These are phyloP conservation scores for Scaptomyza flava DNA, from an alignment of 2,888 invertebrate genomes.

Conservation along the genomic window DNA sequence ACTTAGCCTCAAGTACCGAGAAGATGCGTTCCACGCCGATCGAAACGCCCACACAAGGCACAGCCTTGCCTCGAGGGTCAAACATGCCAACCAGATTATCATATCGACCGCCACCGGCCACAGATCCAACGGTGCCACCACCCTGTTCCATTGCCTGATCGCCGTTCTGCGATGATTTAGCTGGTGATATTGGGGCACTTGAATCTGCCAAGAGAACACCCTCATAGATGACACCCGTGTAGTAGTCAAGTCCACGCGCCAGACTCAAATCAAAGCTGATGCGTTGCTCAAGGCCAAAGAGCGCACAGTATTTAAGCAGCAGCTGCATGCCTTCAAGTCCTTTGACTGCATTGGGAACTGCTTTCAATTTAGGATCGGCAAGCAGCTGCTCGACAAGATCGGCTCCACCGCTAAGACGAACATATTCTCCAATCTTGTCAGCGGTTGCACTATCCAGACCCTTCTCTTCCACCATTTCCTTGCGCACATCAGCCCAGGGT, in stretches of 20 bases:
- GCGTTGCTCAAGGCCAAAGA: conserved; percentile 91
- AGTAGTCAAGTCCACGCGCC: conserved; percentile 99
- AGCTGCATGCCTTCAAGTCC: conserved; percentile 93
- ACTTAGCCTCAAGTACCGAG: conserved; percentile 93
- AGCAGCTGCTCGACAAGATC: conserved; percentile 91
- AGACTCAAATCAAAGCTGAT: conserved; percentile 97
- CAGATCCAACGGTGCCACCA: conserved; percentile 92
- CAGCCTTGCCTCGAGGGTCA: conserved; percentile 93
- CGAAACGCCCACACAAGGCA: conserved; percentile 99
- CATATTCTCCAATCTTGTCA: conserved; percentile 94
- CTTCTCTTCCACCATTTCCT: conserved; percentile 97
- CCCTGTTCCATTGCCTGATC: conserved; percentile 86
- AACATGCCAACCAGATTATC: conserved; percentile 99
- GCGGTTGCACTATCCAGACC: conserved; percentile 92
- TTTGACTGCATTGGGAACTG: conserved; percentile 88
- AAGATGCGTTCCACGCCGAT: conserved; percentile 99
- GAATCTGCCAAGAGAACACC: conserved; percentile 91
- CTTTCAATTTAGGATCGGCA: conserved; percentile 88
- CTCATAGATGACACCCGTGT: conserved; percentile 99
- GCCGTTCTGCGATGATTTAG: conserved; percentile 83
- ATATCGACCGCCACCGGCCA: conserved; percentile 98
- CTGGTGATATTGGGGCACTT: conserved; percentile 46
- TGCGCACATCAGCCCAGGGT: conserved; percentile 97
- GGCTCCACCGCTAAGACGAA: conserved; percentile 91
- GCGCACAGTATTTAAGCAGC: conserved; percentile 93